Percentiles rank a stretch among this genome's conserved stretches.
phyloP scores from a whole-genome alignment of 2,797 vertebrate species.

The Poecile montanus region DNA sequence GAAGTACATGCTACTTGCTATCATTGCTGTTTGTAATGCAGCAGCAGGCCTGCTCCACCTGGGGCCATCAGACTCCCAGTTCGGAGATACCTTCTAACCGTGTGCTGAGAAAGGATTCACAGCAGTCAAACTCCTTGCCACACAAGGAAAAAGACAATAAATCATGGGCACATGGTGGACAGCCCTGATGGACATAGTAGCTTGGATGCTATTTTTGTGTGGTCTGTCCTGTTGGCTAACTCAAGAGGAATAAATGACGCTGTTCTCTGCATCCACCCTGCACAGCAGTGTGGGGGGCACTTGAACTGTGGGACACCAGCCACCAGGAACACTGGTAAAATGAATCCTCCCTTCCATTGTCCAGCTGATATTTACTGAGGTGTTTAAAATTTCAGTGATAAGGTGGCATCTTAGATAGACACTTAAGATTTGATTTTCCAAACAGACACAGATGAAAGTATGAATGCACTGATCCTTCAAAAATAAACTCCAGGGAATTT shows the following conservation, averaged over 20 bases:
- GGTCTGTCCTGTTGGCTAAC: neutral
- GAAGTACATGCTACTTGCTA: neutral
- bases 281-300: accelerated
- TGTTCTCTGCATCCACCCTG: neutral
- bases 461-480: neutral
- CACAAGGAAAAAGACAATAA: neutral
- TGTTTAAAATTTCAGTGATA: neutral
- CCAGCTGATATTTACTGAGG: neutral
- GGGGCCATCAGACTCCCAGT: too few relatives aligned
- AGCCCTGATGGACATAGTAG: accelerated
- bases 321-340: neutral
- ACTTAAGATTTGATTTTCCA: neutral
- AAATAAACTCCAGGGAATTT: neutral
- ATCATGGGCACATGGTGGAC: neutral
- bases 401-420: neutral
- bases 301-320: neutral
- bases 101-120: neutral
- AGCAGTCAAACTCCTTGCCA: neutral
- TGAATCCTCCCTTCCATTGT: neutral
- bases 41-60: neutral
- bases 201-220: neutral
- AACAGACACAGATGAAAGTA: neutral
- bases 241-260: neutral
- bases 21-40: neutral
- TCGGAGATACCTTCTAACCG: neutral